Conservation (phyloP, 2,113 vertebrate genomes). For the Raja brachyura region DNA sequence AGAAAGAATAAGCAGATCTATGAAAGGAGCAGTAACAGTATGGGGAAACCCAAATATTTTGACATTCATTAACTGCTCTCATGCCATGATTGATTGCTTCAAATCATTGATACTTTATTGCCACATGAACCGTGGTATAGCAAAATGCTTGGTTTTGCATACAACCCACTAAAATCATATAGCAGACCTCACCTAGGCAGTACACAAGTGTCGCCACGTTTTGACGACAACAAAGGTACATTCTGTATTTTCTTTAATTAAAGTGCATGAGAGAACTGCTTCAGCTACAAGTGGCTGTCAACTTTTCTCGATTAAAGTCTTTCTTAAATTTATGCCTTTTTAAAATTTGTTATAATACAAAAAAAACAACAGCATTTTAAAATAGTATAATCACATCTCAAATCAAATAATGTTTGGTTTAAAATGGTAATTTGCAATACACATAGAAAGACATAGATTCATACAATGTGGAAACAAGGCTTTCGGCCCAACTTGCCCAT, state of each 20-base stretch:
- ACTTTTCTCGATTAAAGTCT: neutral
- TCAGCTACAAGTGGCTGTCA: neutral
- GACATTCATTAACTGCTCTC: neutral
- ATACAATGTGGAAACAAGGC: too few relatives aligned
- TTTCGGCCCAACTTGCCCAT: too few relatives aligned
- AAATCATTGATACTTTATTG: too few relatives aligned
- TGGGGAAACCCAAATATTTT: neutral
- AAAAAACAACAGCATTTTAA: neutral
- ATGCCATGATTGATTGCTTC: neutral
- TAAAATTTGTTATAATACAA: neutral
- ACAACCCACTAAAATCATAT: too few relatives aligned
- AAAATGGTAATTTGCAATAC: neutral
- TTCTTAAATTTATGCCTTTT: neutral
- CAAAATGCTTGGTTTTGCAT: too few relatives aligned
- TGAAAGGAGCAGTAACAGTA: neutral
- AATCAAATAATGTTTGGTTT: neutral
- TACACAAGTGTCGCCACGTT: too few relatives aligned
- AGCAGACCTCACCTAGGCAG: too few relatives aligned
- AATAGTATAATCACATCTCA: neutral
- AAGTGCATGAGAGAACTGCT: neutral
- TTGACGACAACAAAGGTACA: neutral
- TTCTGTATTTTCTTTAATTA: neutral
- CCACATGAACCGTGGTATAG: too few relatives aligned
- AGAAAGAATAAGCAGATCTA: neutral
- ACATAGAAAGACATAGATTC: neutral